A percentile compares a stretch with the other conserved stretches of the same genome.
phyloP scores from a whole-genome alignment of 2,797 vertebrate species.

The Coendou prehensilis region DNA sequence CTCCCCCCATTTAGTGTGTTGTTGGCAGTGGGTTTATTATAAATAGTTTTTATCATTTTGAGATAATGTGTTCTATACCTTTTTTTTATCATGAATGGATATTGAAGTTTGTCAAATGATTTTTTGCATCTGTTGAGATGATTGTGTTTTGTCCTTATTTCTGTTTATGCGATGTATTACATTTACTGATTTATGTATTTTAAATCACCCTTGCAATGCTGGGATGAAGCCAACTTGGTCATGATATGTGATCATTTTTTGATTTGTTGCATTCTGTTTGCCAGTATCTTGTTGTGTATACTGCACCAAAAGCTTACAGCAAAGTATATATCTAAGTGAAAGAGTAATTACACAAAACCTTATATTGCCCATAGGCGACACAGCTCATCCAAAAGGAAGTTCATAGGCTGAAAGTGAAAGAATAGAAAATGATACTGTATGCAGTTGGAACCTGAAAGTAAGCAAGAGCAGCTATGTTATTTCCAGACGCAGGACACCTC shows the following conservation, averaged over 20 bases:
- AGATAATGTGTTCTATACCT: background rate
- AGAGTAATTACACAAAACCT: background rate
- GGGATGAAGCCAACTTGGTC: background rate
- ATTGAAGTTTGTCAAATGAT: background rate
- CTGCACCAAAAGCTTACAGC: background rate
- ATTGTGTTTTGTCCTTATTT: background rate
- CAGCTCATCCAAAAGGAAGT: background rate
- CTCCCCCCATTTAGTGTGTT: background rate
- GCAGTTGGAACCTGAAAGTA: background rate
- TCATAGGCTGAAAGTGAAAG: background rate
- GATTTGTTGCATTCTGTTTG: background rate
- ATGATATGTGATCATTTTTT: background rate
- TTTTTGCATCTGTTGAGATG: background rate
- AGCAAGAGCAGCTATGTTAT: background rate
- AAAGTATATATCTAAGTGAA: background rate
- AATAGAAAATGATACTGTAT: background rate
- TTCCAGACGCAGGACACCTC: background rate
- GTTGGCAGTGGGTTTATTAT: background rate
- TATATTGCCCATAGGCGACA: background rate
- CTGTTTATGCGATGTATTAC: background rate
- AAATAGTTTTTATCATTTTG: background rate
- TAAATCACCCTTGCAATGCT: background rate
- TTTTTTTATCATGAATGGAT: background rate
- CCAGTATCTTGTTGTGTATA: background rate
- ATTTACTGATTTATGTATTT: background rate